Evolutionary conservation across 2,888 invertebrate species (phyloP).

Genomic region (Parasteatoda lunata): DNA sequence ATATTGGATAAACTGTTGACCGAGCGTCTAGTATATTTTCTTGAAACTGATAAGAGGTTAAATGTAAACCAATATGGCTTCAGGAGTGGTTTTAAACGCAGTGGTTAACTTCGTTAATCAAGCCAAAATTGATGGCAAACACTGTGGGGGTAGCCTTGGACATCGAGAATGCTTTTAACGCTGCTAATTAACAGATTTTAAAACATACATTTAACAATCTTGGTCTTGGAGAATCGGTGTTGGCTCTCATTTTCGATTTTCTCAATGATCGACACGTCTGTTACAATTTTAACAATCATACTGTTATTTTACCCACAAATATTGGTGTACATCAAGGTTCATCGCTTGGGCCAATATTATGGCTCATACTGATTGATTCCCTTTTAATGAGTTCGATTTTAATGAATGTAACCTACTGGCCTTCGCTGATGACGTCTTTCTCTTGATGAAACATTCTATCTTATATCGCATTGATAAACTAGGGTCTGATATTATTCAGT

Average conservation of each 20-base stretch:
- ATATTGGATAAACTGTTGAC: neutral
- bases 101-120: neutral
- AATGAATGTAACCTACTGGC: neutral
- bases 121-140: neutral
- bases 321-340: neutral
- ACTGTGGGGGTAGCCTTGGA: neutral
- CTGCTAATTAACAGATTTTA: neutral
- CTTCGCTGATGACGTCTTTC: neutral
- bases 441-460: neutral
- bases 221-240: too few species aligned
- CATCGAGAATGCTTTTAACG: neutral
- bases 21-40: neutral
- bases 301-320: too few species aligned
- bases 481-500: too few species aligned
- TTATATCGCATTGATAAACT: too few species aligned
- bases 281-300: too few species aligned
- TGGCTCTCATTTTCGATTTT: too few species aligned
- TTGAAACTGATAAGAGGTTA: neutral
- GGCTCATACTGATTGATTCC: too few species aligned
- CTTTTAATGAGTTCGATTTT: neutral
- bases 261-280: too few species aligned
- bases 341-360: neutral
- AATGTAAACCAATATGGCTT: neutral
- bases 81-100: neutral
- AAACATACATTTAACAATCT: neutral